Evolutionary conservation across 1,140 invertebrate species (phyloP).

Genomic region (Brachionus calyciflorus): DNA sequence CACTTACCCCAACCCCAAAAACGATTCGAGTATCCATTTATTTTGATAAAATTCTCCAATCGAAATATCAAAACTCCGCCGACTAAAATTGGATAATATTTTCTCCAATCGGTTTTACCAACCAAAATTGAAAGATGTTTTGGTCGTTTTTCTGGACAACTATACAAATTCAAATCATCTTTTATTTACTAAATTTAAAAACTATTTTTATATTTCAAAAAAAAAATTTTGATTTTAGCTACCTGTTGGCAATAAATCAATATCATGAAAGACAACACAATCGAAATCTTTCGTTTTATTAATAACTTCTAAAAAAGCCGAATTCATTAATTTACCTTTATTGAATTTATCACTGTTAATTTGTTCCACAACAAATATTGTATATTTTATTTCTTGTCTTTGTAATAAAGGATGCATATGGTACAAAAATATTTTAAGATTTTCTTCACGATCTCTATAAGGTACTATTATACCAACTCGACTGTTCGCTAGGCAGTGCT

Average conservation of each 20-base stretch:
- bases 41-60: background rate
- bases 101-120: background rate
- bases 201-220: background rate
- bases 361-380: conserved; percentile 86
- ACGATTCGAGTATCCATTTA: conserved; percentile 15
- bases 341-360: conserved; percentile 72
- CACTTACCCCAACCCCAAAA: conserved; percentile 29
- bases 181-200: background rate
- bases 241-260: conserved; percentile 87
- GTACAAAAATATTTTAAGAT: conserved; percentile 74
- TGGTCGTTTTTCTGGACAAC: background rate
- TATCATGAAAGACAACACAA: conserved; percentile 88
- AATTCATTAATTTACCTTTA: conserved; percentile 81
- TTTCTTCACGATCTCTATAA: conserved; percentile 76
- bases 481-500: background rate
- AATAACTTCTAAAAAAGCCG: conserved; percentile 69
- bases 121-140: conserved; percentile 15
- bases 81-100: conserved; percentile 4
- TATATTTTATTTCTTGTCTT: conserved; percentile 79
- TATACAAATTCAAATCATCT: conserved; percentile 4
- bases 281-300: conserved; percentile 63
- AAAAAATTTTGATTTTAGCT: too few relatives aligned
- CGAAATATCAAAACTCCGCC: conserved; percentile 8
- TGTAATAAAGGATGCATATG: conserved; percentile 85
- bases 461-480: conserved; percentile 79